phyloP scores from a whole-genome alignment of 2,888 invertebrate genomes.

The Troglohyphantes excavatus region DNA sequence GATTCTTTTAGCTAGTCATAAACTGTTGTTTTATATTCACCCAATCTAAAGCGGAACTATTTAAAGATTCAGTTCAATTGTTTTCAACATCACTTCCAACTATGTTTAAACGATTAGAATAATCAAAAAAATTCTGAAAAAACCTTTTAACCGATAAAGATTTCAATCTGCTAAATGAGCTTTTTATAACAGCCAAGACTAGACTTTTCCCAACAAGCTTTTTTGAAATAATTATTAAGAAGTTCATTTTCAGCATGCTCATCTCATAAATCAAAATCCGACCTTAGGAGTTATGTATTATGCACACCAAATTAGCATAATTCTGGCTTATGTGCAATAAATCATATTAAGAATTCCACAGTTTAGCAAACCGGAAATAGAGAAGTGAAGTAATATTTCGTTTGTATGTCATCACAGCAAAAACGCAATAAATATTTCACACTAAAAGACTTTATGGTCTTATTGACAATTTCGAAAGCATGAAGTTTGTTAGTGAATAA shows the following conservation, averaged over 20 bases:
- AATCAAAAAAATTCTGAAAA: too few species aligned
- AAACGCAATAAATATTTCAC: too few species aligned
- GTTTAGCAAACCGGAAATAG: constrained; percentile 2
- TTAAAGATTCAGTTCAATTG: not conserved
- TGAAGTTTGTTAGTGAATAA: too few species aligned
- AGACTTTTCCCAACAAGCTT: not conserved
- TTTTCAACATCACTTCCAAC: not conserved
- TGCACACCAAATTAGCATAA: not conserved
- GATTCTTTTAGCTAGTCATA: not conserved
- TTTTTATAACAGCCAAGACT: not conserved
- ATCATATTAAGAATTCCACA: not conserved
- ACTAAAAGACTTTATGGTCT: too few species aligned
- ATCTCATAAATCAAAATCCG: not conserved
- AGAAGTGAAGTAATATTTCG: not conserved
- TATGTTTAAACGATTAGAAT: not conserved
- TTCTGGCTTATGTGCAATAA: not conserved
- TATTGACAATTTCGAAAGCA: too few species aligned
- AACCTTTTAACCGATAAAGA: not conserved
- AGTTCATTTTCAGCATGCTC: not conserved
- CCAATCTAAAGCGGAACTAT: not conserved
- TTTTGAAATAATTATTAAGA: not conserved
- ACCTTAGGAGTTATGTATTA: not conserved
- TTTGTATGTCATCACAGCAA: too few species aligned
- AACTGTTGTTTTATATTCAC: not conserved
- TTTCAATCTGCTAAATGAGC: not conserved